Evolutionary conservation across 2,113 vertebrate genomes (phyloP).

Genomic region (Hassar affinis): DNA sequence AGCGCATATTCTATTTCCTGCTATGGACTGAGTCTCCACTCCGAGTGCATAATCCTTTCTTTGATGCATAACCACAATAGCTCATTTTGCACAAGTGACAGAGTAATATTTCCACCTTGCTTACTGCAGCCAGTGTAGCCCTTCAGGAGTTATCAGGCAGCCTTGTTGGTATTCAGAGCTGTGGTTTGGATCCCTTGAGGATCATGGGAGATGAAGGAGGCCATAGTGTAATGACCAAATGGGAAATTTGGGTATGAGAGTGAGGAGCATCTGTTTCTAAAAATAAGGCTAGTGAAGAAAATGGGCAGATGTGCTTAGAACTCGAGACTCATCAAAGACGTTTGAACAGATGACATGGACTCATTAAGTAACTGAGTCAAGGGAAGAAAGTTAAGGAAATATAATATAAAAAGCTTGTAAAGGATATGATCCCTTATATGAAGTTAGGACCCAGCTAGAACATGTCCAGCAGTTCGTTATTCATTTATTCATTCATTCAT

Average conservation of each 20-base stretch:
- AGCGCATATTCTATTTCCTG: conserved; percentile 7
- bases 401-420: background rate
- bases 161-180: conserved; percentile 45
- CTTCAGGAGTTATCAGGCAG: conserved; percentile 17
- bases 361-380: background rate
- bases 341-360: background rate
- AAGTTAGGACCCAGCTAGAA: background rate
- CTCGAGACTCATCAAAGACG: background rate
- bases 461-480: background rate
- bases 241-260: background rate
- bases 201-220: conserved; percentile 40
- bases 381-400: background rate
- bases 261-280: background rate
- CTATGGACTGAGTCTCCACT: conserved; percentile 20
- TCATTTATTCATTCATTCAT: no score
- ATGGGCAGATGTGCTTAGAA: background rate
- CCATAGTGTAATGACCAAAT: conserved; percentile 6
- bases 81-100: conserved; percentile 47
- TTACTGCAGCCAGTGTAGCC: conserved; percentile 29
- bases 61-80: conserved; percentile 21
- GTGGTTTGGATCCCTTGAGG: conserved; percentile 21
- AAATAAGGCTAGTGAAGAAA: background rate
- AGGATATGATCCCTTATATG: background rate
- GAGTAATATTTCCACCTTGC: conserved; percentile 45
- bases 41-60: conserved; percentile 30